Base-by-base conservation (phyloP, 2,113 vertebrate genomes). In the Quiscalus mexicanus region DNA sequence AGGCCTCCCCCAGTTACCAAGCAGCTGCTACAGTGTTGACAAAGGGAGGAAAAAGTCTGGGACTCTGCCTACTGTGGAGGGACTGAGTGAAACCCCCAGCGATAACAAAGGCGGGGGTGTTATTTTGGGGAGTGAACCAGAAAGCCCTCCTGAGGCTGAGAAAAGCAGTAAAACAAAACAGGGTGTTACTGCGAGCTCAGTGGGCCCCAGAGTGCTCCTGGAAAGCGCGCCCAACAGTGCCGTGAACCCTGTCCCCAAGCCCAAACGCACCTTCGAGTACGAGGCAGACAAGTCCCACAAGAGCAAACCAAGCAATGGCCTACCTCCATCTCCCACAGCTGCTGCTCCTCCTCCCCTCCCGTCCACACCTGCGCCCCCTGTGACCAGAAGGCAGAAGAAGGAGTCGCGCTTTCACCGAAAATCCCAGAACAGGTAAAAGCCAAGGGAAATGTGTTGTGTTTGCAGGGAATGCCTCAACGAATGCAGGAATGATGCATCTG, bases 201-300 rank as follows among this genome's bases (percentile, higher is more conserved):
- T 95, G n/a, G 97, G 97, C 71, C 98, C 99, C 59, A 98, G 98
- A 67, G 97, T 91, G 71, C 95, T 96, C 44, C 96, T 96, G 0
- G 98, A 98, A 86, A 97, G 97, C 58, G 78, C 98, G 7, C 96
- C 87, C 4, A 97, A 98, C 92, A 97, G 98, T 1, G 97, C 98
- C 5, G 98, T 99, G 83, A 99, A 99, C 94, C 99, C 99, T 49
- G 98, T 99, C 91, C 99, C 99, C 59, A 99, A 99, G 97, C 99
- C 99, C 77, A 99, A 99, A 97, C 99, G 99, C 98, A 99, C 99
- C 98, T 99, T 99, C 95, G 99, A 99, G 96, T 99, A 99, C 6
- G 99, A 99, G 85, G 99, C 99, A 90, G 99, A 99, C 96, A 98
- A 98, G 91, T 98, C 97, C 91, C 98, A 99, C 96, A 99, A 98